phyloP scores from a whole-genome alignment of 2,888 invertebrate species.

The Dinocampus coccinellae region DNA sequence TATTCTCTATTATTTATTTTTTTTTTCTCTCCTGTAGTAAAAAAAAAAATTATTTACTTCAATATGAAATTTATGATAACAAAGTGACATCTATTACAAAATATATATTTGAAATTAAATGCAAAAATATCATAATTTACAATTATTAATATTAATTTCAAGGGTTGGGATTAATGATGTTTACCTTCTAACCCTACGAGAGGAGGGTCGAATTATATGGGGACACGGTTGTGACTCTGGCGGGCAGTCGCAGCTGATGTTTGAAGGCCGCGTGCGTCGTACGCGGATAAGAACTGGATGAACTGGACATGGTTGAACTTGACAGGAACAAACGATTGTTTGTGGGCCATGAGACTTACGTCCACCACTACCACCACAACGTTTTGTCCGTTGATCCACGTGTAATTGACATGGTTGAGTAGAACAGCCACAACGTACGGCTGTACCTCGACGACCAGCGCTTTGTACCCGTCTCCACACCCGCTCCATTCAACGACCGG shows the following conservation, averaged over 20 bases:
- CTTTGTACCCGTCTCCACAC: constrained; percentile 67
- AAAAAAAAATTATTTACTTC: too few relatives aligned
- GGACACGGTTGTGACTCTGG: constrained; percentile 61
- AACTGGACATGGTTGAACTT: constrained; percentile 66
- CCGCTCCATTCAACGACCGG: constrained; percentile 68
- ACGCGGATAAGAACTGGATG: constrained; percentile 66
- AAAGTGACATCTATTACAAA: too few relatives aligned
- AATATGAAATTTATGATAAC: too few relatives aligned
- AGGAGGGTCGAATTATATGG: constrained; percentile 51
- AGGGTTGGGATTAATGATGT: constrained; percentile 34
- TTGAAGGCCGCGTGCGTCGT: constrained; percentile 56
- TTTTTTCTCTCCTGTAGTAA: background rate
- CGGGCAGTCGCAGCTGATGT: constrained; percentile 61
- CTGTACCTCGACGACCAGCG: constrained; percentile 60
- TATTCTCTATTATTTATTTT: background rate
- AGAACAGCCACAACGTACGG: constrained; percentile 62
- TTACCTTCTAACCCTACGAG: constrained; percentile 60
- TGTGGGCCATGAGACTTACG: constrained; percentile 61
- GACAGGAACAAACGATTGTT: constrained; percentile 64
- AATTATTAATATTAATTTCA: background rate
- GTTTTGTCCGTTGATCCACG: constrained; percentile 63
- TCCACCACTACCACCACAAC: constrained; percentile 51
- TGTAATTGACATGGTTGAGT: constrained; percentile 65
- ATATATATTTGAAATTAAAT: too few relatives aligned
- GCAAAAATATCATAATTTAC: too few relatives aligned